Conservation (phyloP, 2,797 vertebrate species). For the Gymnoscopelus microlampas region DNA sequence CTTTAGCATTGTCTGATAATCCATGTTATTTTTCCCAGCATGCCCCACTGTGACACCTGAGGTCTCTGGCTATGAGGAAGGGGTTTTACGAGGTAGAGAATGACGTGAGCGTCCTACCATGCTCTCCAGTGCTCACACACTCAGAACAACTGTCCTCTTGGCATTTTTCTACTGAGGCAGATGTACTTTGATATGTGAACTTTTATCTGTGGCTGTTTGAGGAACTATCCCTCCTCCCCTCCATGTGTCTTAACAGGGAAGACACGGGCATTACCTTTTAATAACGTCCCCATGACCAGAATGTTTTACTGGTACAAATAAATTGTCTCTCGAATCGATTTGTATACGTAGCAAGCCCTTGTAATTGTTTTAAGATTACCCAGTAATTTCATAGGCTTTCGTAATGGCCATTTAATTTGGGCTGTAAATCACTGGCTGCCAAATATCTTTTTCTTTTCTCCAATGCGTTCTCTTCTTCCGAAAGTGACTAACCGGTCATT, state of each 20-base stretch:
- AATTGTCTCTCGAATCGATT: constrained; percentile 60
- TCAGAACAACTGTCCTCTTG: constrained; percentile 45
- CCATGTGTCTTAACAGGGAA: constrained; percentile 54
- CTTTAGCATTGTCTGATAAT: constrained; percentile 42
- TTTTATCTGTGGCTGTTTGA: constrained; percentile 63
- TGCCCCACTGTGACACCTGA: constrained; percentile 23
- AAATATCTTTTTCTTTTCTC: constrained; percentile 32
- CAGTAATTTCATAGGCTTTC: constrained; percentile 61
- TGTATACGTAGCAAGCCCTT: constrained; percentile 63
- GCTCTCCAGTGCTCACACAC: not conserved
- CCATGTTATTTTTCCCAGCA: constrained; percentile 25
- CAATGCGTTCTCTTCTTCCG: constrained; percentile 31
- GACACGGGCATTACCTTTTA: constrained; percentile 47
- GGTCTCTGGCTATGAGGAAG: constrained; percentile 24
- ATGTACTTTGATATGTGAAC: constrained; percentile 50
- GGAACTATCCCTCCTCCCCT: constrained; percentile 48
- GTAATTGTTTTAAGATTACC: constrained; percentile 58
- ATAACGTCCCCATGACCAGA: constrained; percentile 37
- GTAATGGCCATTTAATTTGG: constrained; percentile 69
- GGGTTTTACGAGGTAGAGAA: constrained; percentile 20
- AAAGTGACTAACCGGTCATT: constrained; percentile 59
- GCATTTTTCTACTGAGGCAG: constrained; percentile 59
- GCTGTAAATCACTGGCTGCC: constrained; percentile 56
- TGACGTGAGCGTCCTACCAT: constrained; percentile 37
- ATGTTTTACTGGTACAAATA: constrained; percentile 49